Percentiles rank a stretch among this genome's conserved stretches.
Evolutionary conservation across 1,140 invertebrate species (phyloP).

Genomic region (Berghia stephanieae): DNA sequence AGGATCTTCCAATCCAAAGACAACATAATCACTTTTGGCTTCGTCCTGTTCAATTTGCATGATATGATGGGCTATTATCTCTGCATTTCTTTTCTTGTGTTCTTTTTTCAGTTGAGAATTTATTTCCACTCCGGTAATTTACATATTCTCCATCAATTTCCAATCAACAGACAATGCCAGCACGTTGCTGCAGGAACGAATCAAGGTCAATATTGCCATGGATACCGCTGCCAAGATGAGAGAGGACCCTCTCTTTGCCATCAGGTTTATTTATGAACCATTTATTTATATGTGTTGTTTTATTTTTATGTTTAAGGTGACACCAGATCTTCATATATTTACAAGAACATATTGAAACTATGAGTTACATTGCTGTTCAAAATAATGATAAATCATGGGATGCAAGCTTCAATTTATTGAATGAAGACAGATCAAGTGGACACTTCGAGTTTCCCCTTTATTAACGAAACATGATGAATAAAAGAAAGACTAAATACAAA

Average conservation of each 20-base stretch:
- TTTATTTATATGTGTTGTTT: neutral
- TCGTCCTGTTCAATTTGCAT: neutral
- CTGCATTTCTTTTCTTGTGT: neutral
- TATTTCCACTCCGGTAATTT: neutral
- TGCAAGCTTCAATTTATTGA: no score
- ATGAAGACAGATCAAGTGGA: no score
- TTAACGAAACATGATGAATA: no score
- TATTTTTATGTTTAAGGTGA: neutral
- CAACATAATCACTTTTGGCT: neutral
- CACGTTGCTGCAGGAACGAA: conserved; percentile 55
- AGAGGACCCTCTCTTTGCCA: conserved; percentile 88
- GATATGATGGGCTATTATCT: neutral
- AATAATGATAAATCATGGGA: neutral
- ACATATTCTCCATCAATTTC: neutral
- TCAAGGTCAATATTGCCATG: conserved; percentile 59
- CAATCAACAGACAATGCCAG: conserved; percentile 45
- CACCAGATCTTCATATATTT: neutral
- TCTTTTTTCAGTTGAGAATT: neutral
- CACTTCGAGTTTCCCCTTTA: no score
- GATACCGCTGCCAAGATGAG: conserved; percentile 76
- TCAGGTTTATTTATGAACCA: conserved; percentile 67
- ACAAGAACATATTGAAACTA: neutral
- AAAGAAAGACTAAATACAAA: no score
- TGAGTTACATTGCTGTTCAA: neutral
- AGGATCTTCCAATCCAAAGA: no score